Percentiles rank a stretch among this genome's conserved stretches.
Conservation (phyloP, 2,888 invertebrate genomes). For the Ormyrus rosae region DNA sequence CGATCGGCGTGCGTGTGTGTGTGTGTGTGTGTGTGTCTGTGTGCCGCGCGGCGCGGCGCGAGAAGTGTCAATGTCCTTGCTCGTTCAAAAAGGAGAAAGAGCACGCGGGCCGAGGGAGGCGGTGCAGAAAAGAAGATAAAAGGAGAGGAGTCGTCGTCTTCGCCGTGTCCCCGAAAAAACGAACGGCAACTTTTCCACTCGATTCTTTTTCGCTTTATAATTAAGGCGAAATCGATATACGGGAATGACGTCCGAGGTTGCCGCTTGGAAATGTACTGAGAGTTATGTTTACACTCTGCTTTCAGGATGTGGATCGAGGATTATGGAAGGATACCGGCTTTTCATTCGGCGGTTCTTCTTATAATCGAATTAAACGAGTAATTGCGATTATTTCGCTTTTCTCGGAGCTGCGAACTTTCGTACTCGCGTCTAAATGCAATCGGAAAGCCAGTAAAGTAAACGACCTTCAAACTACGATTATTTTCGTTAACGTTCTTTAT, state of each 20-base stretch:
- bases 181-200: background rate
- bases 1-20: background rate
- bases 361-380: too few species aligned
- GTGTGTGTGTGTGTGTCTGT: background rate
- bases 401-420: too few species aligned
- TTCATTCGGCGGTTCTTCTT: too few species aligned
- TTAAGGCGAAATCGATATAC: too few species aligned
- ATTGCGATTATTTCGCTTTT: too few species aligned
- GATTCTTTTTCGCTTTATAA: background rate
- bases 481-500: too few species aligned
- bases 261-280: too few species aligned
- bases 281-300: too few species aligned
- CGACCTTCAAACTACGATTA: background rate
- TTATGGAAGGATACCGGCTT: too few species aligned
- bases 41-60: background rate
- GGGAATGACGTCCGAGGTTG: too few species aligned
- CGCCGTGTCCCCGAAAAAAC: background rate
- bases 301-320: too few species aligned
- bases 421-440: too few species aligned
- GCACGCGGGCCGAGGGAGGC: background rate
- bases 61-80: conserved; percentile 42
- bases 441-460: conserved; percentile 1
- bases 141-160: conserved; percentile 1
- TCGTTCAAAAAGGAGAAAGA: background rate
- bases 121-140: background rate